A percentile compares a stretch with the other conserved stretches of the same genome.
Evolutionary conservation across 2,888 invertebrate genomes (phyloP).

Genomic region (Drosophila pseudotakahashii): DNA sequence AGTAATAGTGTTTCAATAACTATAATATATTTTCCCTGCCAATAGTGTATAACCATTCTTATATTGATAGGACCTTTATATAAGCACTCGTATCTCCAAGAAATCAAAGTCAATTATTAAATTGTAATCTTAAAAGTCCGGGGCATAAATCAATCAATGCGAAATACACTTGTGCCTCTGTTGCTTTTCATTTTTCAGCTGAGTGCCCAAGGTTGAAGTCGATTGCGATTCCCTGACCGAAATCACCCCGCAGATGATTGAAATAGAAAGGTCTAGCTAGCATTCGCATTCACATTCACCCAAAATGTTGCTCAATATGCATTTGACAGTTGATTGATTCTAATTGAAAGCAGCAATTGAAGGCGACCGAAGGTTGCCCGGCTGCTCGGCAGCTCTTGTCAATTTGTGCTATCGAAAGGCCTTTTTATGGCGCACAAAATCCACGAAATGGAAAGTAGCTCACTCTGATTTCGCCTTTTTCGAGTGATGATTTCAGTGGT

Average conservation of each 20-base stretch:
- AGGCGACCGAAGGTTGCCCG: conserved; percentile 15
- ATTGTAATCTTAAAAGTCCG: neutral
- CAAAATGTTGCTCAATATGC: conserved; percentile 31
- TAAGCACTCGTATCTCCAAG: neutral
- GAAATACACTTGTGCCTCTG: neutral
- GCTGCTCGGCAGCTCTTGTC: conserved; percentile 10
- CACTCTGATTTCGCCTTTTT: conserved; percentile 33
- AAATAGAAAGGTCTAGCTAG: conserved; percentile 36
- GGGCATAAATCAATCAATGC: conserved; percentile 4
- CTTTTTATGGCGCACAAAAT: conserved; percentile 19
- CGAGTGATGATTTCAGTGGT: conserved; percentile 32
- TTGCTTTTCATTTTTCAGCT: conserved; percentile 3
- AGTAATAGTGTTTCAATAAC: too few relatives aligned
- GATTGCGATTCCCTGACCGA: conserved; percentile 13
- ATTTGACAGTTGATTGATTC: conserved; percentile 42
- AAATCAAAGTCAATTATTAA: neutral
- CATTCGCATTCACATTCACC: conserved; percentile 17
- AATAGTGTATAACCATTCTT: too few relatives aligned
- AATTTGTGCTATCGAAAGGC: conserved; percentile 20
- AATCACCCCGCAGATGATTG: conserved; percentile 12
- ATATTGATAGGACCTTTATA: neutral
- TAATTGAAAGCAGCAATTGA: conserved; percentile 41
- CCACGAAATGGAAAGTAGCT: conserved; percentile 35
- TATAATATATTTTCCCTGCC: too few relatives aligned
- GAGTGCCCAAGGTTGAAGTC: conserved; percentile 13